Percentiles rank a stretch among this genome's conserved stretches.
These are phyloP conservation scores for Scarus forsteni DNA, from an alignment of 2,797 vertebrate species.

Conservation along the genomic window DNA sequence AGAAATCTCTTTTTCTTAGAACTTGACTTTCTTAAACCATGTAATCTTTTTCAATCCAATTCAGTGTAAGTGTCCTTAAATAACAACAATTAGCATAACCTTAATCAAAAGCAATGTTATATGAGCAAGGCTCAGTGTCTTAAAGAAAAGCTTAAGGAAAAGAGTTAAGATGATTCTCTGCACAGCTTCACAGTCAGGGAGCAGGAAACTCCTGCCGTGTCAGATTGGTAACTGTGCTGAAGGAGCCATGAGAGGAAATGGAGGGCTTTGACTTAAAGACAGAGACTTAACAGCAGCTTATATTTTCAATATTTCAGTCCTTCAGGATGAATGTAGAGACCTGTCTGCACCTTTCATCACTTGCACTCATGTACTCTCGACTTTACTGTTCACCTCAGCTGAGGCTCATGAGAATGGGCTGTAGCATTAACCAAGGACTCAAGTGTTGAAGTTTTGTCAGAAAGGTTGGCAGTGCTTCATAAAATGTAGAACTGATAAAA, in stretches of 20 bases:
- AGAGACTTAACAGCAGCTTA: conserved; percentile 5
- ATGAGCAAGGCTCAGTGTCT: neutral
- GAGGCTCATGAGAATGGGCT: neutral
- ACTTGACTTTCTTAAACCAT: neutral
- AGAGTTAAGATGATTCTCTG: conserved; percentile 9
- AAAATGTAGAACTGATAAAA: neutral
- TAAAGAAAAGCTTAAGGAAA: neutral
- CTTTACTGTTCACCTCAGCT: neutral
- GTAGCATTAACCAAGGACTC: neutral
- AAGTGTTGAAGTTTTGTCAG: neutral
- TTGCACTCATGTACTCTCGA: neutral
- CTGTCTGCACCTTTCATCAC: neutral
- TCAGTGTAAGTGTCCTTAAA: neutral
- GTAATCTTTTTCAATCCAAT: neutral
- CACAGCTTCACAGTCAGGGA: conserved; percentile 23
- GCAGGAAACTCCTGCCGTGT: conserved; percentile 31
- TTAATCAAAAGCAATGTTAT: neutral
- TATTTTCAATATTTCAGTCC: conserved; percentile 7
- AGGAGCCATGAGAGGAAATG: conserved; percentile 2
- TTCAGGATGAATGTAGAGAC: neutral
- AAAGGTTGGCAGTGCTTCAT: too few relatives aligned
- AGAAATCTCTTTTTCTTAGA: neutral
- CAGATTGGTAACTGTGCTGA: conserved; percentile 19
- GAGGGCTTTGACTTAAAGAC: conserved; percentile 4
- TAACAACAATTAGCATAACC: neutral